Conservation (phyloP, 2,797 vertebrate genomes). For the Sebastes dallii region DNA sequence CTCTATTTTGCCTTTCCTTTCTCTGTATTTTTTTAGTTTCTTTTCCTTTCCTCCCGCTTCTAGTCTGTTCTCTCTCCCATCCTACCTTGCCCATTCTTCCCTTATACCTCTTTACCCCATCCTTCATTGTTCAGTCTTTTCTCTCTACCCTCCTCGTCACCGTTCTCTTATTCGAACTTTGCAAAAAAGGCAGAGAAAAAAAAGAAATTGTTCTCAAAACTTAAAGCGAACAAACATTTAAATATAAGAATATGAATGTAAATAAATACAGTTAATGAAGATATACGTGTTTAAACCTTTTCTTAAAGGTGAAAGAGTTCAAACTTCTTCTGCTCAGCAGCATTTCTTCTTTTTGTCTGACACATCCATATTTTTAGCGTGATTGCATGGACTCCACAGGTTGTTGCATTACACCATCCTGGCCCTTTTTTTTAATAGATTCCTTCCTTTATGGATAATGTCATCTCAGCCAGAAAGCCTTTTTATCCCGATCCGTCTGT, state of each 20-base stretch:
- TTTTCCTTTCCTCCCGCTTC: not conserved
- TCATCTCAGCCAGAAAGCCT: slow-evolving; percentile 67
- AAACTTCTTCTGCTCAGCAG: not conserved
- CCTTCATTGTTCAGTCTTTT: not conserved
- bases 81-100: not conserved
- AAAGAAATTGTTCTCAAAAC: not conserved
- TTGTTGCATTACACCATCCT: slow-evolving; percentile 56
- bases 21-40: not conserved
- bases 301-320: slow-evolving; percentile 1
- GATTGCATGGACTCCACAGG: slow-evolving; percentile 59
- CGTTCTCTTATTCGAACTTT: no score
- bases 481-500: slow-evolving; percentile 68
- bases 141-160: no score
- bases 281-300: not conserved
- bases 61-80: not conserved
- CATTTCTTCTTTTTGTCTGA: slow-evolving; percentile 28
- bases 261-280: not conserved
- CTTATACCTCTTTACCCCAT: not conserved
- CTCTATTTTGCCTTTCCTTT: not conserved
- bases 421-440: slow-evolving; percentile 54
- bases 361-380: slow-evolving; percentile 28
- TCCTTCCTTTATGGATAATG: slow-evolving; percentile 67
- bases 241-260: not conserved
- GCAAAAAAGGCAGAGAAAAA: not conserved
- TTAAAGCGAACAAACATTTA: not conserved